Percentiles rank a stretch among this genome's conserved stretches.
Conservation (phyloP, 1,140 invertebrate species). For the Ditylenchus dipsaci region DNA sequence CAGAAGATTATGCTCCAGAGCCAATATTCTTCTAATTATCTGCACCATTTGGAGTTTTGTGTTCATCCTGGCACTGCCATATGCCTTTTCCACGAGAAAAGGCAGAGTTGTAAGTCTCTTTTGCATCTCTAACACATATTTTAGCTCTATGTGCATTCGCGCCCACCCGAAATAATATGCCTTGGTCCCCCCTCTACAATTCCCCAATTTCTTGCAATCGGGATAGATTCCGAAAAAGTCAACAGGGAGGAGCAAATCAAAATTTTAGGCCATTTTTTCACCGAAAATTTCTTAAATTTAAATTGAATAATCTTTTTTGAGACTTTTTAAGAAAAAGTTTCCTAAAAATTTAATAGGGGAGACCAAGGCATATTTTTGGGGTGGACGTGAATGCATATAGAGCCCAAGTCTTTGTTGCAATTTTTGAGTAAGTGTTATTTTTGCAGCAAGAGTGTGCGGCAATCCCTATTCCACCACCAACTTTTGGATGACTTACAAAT, state of each 20-base stretch:
- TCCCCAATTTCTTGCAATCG: neutral
- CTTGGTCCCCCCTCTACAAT: too few relatives aligned
- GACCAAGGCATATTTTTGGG: too few relatives aligned
- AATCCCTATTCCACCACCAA: neutral
- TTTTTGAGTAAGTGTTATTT: neutral
- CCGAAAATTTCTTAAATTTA: neutral
- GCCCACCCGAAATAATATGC: too few relatives aligned
- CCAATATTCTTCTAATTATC: conserved; percentile 47
- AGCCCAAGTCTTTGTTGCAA: too few relatives aligned
- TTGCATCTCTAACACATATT: too few relatives aligned
- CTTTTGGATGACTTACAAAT: conserved; percentile 37
- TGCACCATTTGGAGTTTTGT: conserved; percentile 41
- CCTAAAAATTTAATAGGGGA: too few relatives aligned
- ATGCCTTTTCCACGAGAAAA: conserved; percentile 42
- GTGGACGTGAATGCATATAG: too few relatives aligned
- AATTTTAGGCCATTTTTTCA: neutral
- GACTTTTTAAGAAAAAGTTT: too few relatives aligned
- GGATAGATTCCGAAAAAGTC: neutral
- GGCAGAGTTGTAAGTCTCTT: conserved; percentile 23
- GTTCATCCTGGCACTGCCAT: conserved; percentile 45
- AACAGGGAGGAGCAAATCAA: neutral
- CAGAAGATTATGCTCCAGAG: conserved; percentile 46
- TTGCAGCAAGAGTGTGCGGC: conserved; percentile 12
- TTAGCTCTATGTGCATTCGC: too few relatives aligned
- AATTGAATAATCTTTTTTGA: too few relatives aligned